A percentile compares a stretch with the other conserved stretches of the same genome.
Conservation (phyloP, 2,113 vertebrate species). For the Pionites leucogaster region DNA sequence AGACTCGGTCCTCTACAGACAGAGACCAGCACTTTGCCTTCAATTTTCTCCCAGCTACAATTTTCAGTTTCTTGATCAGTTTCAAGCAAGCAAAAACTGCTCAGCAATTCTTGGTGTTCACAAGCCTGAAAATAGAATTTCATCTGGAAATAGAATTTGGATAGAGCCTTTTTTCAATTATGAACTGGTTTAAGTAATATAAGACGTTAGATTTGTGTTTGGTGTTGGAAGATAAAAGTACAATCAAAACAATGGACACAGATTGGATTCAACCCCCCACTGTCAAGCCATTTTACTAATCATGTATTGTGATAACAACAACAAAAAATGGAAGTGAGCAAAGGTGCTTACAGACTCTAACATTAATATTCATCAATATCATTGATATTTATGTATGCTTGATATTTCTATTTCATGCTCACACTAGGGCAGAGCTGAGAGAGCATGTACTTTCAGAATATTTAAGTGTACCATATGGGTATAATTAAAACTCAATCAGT, state of each 20-base stretch:
- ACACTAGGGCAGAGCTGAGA: not conserved
- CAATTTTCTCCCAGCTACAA: not conserved
- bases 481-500: not conserved
- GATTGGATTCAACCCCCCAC: not conserved
- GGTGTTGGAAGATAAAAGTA: slow-evolving; percentile 22
- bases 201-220: not conserved
- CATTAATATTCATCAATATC: slow-evolving; percentile 49
- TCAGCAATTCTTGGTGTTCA: not conserved
- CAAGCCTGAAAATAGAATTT: slow-evolving; percentile 19
- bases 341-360: not conserved
- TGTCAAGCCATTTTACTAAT: not conserved
- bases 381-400: slow-evolving; percentile 54
- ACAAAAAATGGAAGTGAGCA: not conserved
- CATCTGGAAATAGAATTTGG: not conserved
- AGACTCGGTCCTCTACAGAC: not conserved
- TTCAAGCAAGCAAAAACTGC: not conserved
- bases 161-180: not conserved
- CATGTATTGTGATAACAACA: not conserved
- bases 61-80: not conserved
- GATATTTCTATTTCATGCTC: slow-evolving; percentile 35
- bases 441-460: not conserved
- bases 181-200: not conserved
- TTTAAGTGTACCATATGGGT: not conserved
- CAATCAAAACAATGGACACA: slow-evolving; percentile 18
- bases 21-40: not conserved